These are phyloP conservation scores for Tipula lateralis DNA, from an alignment of 2,888 invertebrate species.

Conservation along the genomic window DNA sequence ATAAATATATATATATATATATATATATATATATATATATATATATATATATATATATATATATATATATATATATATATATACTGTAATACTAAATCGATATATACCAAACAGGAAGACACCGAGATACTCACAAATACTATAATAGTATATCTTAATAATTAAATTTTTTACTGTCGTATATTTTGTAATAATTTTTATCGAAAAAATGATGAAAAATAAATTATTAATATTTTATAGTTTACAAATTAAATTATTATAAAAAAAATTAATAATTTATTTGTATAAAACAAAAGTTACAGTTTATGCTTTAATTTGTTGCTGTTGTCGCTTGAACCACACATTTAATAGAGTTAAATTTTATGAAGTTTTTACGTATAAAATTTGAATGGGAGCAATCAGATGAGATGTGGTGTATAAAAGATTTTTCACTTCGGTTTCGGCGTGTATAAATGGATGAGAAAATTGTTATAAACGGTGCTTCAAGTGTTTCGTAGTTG, in stretches of 20 bases:
- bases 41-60: not conserved
- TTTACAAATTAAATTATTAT: not conserved
- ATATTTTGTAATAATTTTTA: not conserved
- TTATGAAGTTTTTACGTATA: not conserved
- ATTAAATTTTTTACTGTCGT: not conserved
- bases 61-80: not conserved
- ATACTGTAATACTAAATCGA: not conserved
- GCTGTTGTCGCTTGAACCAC: not conserved
- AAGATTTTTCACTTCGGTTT: not conserved
- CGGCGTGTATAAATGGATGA: too few relatives aligned
- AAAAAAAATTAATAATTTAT: not conserved
- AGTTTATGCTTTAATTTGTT: not conserved
- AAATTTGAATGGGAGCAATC: not conserved
- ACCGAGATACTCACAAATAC: not conserved
- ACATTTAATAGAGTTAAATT: not conserved
- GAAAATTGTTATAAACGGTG: too few relatives aligned
- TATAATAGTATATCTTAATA: not conserved
- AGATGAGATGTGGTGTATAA: not conserved
- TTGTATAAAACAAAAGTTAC: not conserved
- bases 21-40: not conserved
- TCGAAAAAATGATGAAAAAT: not conserved
- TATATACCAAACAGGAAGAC: not conserved
- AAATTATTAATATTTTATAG: not conserved
- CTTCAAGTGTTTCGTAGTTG: too few relatives aligned
- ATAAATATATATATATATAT: too few relatives aligned